Evolutionary conservation across 2,797 vertebrate genomes (phyloP).

Genomic region (Harpagifer antarcticus): DNA sequence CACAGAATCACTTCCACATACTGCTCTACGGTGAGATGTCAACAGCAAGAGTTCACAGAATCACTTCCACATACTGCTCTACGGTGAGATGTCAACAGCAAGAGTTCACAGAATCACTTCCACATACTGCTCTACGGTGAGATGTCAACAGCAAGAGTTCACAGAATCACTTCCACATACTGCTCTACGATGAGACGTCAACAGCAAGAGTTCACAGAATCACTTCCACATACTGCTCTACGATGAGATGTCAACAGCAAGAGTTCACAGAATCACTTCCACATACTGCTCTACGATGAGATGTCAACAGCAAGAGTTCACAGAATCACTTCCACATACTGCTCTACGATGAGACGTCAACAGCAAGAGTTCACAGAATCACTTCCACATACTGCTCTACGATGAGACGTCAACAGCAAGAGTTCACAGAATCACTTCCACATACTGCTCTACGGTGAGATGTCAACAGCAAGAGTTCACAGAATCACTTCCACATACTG

Average conservation of each 20-base stretch:
- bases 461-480: slow-evolving; percentile 8
- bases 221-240: slow-evolving; percentile 1
- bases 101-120: too few relatives aligned
- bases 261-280: too few relatives aligned
- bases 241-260: background rate
- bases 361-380: slow-evolving; percentile 14
- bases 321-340: too few relatives aligned
- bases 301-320: slow-evolving; percentile 12
- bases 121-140: too few relatives aligned
- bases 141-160: slow-evolving; percentile 13
- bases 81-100: background rate
- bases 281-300: too few relatives aligned
- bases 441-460: too few relatives aligned
- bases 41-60: slow-evolving; percentile 22
- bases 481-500: too few relatives aligned
- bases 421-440: too few relatives aligned
- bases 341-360: slow-evolving; percentile 6
- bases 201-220: slow-evolving; percentile 15
- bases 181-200: slow-evolving; percentile 6
- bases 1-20: too few relatives aligned
- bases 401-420: background rate
- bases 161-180: too few relatives aligned
- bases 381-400: slow-evolving; percentile 2
- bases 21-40: background rate
- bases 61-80: background rate